phyloP scores from a whole-genome alignment of 2,797 vertebrate genomes.

The Acanthornis magna region DNA sequence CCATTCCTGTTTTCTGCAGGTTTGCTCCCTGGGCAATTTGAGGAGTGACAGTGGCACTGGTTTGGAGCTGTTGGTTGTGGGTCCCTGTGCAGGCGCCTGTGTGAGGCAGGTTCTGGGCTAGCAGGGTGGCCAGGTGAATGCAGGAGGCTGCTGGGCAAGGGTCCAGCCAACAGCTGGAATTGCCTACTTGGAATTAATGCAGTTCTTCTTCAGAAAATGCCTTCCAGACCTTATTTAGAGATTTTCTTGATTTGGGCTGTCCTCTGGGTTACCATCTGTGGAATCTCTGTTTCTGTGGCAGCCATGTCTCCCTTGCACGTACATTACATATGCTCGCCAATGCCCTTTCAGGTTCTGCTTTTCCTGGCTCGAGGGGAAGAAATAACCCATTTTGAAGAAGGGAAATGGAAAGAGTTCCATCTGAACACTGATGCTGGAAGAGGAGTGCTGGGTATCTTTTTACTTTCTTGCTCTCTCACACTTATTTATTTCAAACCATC shows the following conservation, averaged over 20 bases:
- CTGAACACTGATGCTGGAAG: not conserved
- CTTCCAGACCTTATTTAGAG: constrained; percentile 65
- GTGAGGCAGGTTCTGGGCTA: not conserved
- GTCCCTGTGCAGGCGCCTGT: not conserved
- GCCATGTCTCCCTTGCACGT: not conserved
- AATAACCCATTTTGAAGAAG: not conserved
- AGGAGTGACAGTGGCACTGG: not conserved
- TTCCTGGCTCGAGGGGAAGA: not conserved
- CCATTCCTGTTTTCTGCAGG: not conserved
- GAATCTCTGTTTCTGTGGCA: constrained; percentile 62
- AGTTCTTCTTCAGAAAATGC: constrained; percentile 4
- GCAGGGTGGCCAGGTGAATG: not conserved
- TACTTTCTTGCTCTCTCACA: not conserved
- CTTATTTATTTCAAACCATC: constrained; percentile 43
- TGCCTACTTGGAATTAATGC: constrained; percentile 14
- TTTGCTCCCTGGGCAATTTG: not conserved
- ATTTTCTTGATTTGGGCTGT: constrained; percentile 52
- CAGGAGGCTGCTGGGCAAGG: not conserved
- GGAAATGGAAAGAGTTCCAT: not conserved
- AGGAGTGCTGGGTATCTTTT: not conserved
- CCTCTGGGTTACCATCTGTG: constrained; percentile 63
- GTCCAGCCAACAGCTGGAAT: not conserved
- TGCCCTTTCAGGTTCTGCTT: constrained; percentile 34
- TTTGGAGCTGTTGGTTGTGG: not conserved
- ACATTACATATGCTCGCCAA: constrained; percentile 53